phyloP scores from a whole-genome alignment of 2,888 invertebrate species.

The Agrochola litura region DNA sequence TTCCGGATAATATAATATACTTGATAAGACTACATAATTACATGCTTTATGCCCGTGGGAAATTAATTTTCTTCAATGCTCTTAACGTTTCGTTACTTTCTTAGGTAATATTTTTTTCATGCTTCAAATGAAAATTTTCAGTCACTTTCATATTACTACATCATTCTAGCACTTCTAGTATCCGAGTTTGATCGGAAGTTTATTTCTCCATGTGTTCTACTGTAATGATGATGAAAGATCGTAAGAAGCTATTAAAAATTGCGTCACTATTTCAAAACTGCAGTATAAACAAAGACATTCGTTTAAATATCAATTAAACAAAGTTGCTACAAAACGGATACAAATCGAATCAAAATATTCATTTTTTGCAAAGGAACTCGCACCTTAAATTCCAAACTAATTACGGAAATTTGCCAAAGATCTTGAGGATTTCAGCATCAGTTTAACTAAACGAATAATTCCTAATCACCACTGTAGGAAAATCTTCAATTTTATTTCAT shows the following conservation, averaged over 20 bases:
- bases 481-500: constrained; percentile 8
- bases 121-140: constrained; percentile 51
- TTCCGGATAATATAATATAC: constrained; percentile 24
- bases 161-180: constrained; percentile 15
- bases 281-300: constrained; percentile 14
- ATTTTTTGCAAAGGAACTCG: not conserved
- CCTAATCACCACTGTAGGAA: constrained; percentile 3
- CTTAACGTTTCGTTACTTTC: constrained; percentile 70
- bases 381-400: constrained; percentile 13
- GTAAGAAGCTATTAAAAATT: constrained; percentile 3
- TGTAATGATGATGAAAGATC: constrained; percentile 11
- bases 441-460: constrained; percentile 16
- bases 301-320: not conserved
- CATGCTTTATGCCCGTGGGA: constrained; percentile 72
- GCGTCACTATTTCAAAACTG: constrained; percentile 7
- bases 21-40: constrained; percentile 71
- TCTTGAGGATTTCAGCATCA: constrained; percentile 13
- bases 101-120: constrained; percentile 66
- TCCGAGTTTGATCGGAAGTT: constrained; percentile 10
- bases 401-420: constrained; percentile 1
- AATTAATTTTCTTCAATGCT: constrained; percentile 75
- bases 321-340: not conserved
- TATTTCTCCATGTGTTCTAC: constrained; percentile 6
- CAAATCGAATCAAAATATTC: not conserved
- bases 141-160: constrained; percentile 29